Evolutionary conservation across 2,113 vertebrate genomes (phyloP).

Genomic region (Etheostoma cragini): DNA sequence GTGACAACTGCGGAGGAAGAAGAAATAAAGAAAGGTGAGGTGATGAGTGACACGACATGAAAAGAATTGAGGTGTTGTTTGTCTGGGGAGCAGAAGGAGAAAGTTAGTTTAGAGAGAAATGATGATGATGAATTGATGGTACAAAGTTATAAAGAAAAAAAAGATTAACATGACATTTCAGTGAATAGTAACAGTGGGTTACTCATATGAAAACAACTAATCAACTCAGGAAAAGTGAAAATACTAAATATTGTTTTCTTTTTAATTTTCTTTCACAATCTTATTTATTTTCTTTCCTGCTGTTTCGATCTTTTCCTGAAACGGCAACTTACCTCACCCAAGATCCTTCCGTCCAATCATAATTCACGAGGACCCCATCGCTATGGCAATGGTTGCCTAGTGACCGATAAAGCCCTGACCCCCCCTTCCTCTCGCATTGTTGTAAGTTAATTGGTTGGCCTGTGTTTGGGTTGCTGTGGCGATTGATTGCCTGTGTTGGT

Average conservation of each 20-base stretch:
- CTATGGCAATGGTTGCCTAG: constrained; percentile 85
- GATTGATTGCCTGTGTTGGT: constrained; percentile 85
- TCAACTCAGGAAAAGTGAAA: constrained; percentile 68
- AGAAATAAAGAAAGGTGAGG: constrained; percentile 69
- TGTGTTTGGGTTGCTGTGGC: constrained; percentile 86
- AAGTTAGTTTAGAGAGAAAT: constrained; percentile 20
- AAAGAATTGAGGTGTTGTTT: constrained; percentile 41
- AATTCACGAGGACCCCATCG: constrained; percentile 85
- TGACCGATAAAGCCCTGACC: constrained; percentile 83
- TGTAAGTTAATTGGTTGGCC: constrained; percentile 87
- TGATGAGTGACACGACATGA: constrained; percentile 10
- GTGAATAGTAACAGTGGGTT: constrained; percentile 50
- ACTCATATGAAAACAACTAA: constrained; percentile 54
- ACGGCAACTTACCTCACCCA: constrained; percentile 82
- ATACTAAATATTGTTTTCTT: constrained; percentile 79
- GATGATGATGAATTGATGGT: constrained; percentile 25
- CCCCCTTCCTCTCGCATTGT: constrained; percentile 84
- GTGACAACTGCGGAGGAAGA: constrained; percentile 38
- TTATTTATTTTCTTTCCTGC: constrained; percentile 83
- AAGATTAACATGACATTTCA: constrained; percentile 54
- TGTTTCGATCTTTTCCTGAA: constrained; percentile 84
- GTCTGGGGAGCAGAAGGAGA: constrained; percentile 34
- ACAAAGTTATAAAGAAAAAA: constrained; percentile 33
- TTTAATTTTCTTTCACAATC: constrained; percentile 80
- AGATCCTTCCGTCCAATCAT: constrained; percentile 84